Conservation (phyloP, 2,797 vertebrate genomes). For the Enteromius fasciolatus region DNA sequence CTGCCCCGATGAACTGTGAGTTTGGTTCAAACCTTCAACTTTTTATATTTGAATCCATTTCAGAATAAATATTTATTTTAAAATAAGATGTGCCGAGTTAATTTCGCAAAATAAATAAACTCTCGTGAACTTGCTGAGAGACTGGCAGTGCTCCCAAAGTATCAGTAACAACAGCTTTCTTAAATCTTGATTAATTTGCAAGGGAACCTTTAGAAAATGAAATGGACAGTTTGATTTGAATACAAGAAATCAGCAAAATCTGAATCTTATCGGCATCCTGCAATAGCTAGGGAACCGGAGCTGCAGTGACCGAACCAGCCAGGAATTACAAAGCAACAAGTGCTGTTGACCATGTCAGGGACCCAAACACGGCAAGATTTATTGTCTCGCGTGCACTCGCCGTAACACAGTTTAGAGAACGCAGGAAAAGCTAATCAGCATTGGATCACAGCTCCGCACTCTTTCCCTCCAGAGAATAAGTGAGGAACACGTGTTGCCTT, state of each 20-base stretch:
- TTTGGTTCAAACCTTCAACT: conserved; percentile 51
- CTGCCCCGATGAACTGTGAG: conserved; percentile 97
- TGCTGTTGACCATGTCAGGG: conserved; percentile 21
- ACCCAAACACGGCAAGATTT: conserved; percentile 42
- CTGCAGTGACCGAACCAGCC: background rate
- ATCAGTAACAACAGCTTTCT: conserved; percentile 15
- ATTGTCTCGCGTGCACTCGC: conserved; percentile 17
- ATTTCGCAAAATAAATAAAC: background rate
- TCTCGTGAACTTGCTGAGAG: background rate
- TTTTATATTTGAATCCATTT: background rate
- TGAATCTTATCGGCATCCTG: conserved; percentile 70
- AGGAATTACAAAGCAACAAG: conserved; percentile 38
- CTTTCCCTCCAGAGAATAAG: conserved; percentile 61
- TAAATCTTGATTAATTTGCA: conserved; percentile 10
- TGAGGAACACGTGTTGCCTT: conserved; percentile 51
- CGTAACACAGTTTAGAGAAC: conserved; percentile 7
- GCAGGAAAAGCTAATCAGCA: conserved; percentile 51
- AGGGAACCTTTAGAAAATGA: conserved; percentile 5
- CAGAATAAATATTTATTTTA: background rate
- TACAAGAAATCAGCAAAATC: conserved; percentile 27
- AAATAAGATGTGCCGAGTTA: background rate
- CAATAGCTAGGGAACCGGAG: conserved; percentile 55
- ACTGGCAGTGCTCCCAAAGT: conserved; percentile 14
- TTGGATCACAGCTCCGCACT: conserved; percentile 32
- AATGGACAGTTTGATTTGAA: background rate